Evolutionary conservation across 1,140 invertebrate species (phyloP), one percentile per base, ranked within the genome.

Genomic region (Lordiphosa mommai): DNA sequence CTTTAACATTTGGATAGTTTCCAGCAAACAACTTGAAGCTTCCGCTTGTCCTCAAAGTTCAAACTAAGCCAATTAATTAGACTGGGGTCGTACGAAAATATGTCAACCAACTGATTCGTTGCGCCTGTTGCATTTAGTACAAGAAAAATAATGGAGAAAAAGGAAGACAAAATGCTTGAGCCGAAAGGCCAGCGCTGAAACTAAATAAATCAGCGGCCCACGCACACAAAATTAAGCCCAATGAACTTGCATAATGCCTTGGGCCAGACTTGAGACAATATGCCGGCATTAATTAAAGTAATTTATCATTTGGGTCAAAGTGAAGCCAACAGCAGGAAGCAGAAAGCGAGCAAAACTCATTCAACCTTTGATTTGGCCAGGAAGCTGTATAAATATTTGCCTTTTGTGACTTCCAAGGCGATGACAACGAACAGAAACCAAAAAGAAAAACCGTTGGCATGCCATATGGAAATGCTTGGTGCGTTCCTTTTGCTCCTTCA

Each of bases 221-320:
- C 61, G 53, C 32, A 65, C 76, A 82, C 59, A 59, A 84, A 84
- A 84, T 84, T 77, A 84, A 84, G 65, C 63, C 79, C 77, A 84
- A 84, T 85, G 77, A 77, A 77, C 72, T 85, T 84, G 79, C 77
- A 82, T 82, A 84, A 82, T 84, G 49, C 50, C 17, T 14, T 30
- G 17, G 56, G 55, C 51, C 61, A 56, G 56, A 29, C 43, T 14
- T 80, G 69, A 60, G 73, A 85, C 80, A 85, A 86, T 86, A 85
- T 79, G 80, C 80, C 69, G 80, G 80, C 80, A 85, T 86, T 85
- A 85, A 85, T 85, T 85, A 85, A 85, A 85, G 73, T 79, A 85
- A 85, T 85, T 85, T 85, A 85, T 85, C 80, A 85, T 86, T 85
- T 61, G 70, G 80, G 80, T 71, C 70, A 74, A 77, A 72, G 17